Conservation (phyloP, 2,888 invertebrate genomes). For the Xestia c-nigrum region DNA sequence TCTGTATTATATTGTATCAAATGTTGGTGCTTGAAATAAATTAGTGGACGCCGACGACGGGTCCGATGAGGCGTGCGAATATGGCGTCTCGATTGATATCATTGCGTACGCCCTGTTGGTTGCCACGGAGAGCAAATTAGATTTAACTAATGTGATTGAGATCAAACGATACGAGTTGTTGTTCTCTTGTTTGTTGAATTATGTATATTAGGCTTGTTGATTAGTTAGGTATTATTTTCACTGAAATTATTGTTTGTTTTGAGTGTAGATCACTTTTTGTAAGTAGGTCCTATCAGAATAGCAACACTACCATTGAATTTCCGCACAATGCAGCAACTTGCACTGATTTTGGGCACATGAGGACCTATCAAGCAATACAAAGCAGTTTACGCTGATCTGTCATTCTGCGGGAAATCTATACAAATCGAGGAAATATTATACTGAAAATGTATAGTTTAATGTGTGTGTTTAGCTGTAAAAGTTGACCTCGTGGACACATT, state of each 20-base stretch:
- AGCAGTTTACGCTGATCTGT: no score
- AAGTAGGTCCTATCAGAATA: background rate
- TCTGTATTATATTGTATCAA: conserved; percentile 70
- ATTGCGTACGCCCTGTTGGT: conserved; percentile 58
- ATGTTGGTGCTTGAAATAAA: conserved; percentile 69
- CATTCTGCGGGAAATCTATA: no score
- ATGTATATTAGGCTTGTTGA: conserved; percentile 32
- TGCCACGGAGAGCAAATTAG: conserved; percentile 45
- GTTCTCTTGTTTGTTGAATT: conserved; percentile 33
- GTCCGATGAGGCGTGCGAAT: conserved; percentile 76
- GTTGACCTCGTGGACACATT: background rate
- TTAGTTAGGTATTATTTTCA: conserved; percentile 27
- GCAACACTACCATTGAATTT: no score
- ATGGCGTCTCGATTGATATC: conserved; percentile 73
- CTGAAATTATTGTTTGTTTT: conserved; percentile 15
- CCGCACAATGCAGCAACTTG: background rate
- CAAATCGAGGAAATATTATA: no score
- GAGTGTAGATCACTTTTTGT: background rate
- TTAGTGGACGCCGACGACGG: conserved; percentile 54
- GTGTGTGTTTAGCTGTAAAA: background rate
- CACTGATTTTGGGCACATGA: no score
- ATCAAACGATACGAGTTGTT: conserved; percentile 48
- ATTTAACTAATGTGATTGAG: conserved; percentile 59
- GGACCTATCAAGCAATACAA: no score
- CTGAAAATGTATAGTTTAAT: no score